Percentiles rank a stretch among this genome's conserved stretches.
phyloP scores from a whole-genome alignment of 2,888 invertebrate species.

The Tiliacea aurago region DNA sequence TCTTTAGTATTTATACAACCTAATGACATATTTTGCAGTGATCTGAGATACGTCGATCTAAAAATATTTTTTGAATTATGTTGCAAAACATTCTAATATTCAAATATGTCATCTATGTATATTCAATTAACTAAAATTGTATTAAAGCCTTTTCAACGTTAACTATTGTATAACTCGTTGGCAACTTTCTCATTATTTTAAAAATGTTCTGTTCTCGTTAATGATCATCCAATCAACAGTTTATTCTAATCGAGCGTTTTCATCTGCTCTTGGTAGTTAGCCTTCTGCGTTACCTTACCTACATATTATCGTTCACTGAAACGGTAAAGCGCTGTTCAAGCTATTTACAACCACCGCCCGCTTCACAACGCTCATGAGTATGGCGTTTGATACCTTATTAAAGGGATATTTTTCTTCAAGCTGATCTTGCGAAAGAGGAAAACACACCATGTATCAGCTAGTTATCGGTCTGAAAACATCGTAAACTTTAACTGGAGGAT shows the following conservation, averaged over 20 bases:
- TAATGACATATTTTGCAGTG: background rate
- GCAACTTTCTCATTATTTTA: background rate
- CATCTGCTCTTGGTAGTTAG: background rate
- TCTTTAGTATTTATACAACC: background rate
- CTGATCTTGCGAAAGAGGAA: conserved; percentile 28
- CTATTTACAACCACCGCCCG: conserved; percentile 33
- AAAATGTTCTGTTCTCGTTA: too few relatives aligned
- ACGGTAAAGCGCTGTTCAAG: conserved; percentile 34
- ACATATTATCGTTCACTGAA: background rate
- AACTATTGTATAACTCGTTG: too few relatives aligned
- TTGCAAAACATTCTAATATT: background rate
- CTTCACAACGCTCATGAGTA: conserved; percentile 17
- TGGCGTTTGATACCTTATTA: conserved; percentile 60
- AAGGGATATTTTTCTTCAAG: conserved; percentile 42
- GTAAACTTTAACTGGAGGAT: conserved; percentile 38
- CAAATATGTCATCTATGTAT: background rate
- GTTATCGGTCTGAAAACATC: conserved; percentile 29
- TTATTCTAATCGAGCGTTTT: background rate
- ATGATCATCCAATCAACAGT: background rate
- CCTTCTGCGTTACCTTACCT: conserved; percentile 14
- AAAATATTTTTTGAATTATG: background rate
- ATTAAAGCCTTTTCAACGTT: background rate
- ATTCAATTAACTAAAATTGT: background rate
- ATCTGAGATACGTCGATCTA: background rate
- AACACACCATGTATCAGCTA: conserved; percentile 32